Evolutionary conservation across 2,113 vertebrate genomes (phyloP).

Genomic region (Struthidea cinerea): DNA sequence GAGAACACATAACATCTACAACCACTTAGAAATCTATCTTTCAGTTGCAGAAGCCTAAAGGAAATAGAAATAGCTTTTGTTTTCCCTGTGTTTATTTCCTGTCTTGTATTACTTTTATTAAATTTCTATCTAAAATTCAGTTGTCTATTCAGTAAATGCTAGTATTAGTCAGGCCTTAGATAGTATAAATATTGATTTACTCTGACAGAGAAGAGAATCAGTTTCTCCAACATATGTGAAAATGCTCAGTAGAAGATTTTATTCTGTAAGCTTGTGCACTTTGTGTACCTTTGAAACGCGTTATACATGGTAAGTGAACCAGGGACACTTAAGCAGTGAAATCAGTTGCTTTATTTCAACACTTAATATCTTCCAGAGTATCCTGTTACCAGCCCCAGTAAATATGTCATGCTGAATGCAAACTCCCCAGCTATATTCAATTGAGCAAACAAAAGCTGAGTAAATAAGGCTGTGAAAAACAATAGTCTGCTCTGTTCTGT

Average conservation of each 20-base stretch:
- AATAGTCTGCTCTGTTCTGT: neutral
- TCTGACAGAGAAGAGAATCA: slow-evolving; percentile 30
- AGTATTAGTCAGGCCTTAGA: slow-evolving; percentile 60
- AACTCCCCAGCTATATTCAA: neutral
- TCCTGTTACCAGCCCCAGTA: neutral
- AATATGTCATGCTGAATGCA: neutral
- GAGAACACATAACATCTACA: neutral
- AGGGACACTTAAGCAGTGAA: neutral
- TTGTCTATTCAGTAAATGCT: slow-evolving; percentile 62
- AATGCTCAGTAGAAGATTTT: neutral
- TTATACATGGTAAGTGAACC: neutral
- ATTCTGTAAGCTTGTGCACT: neutral
- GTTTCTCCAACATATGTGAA: neutral
- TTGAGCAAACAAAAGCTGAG: neutral
- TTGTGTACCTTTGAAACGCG: neutral
- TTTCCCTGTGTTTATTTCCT: slow-evolving; percentile 41
- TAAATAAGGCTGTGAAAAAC: neutral
- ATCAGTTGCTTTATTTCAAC: slow-evolving; percentile 7
- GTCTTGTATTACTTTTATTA: slow-evolving; percentile 46
- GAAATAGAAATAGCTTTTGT: slow-evolving; percentile 42
- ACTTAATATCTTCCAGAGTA: neutral
- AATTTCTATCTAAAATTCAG: slow-evolving; percentile 55
- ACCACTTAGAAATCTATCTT: neutral
- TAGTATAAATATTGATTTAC: slow-evolving; percentile 65
- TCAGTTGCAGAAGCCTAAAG: neutral